phyloP scores from a whole-genome alignment of 2,888 invertebrate genomes.

The Odontomyia ornata region DNA sequence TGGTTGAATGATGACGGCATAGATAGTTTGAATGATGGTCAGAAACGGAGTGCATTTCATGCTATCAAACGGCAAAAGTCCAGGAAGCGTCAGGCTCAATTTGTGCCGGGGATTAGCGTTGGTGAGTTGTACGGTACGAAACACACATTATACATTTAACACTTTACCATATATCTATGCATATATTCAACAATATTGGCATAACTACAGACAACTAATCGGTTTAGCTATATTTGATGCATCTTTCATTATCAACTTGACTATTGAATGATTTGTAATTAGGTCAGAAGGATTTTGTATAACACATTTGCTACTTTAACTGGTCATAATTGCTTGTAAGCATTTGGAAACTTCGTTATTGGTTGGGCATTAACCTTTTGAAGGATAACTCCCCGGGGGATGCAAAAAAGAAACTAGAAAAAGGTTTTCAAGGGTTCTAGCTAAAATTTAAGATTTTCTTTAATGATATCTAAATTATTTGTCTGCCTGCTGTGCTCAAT shows the following conservation, averaged over 20 bases:
- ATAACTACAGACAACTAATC: slow-evolving; percentile 5
- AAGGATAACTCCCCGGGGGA: too few relatives aligned
- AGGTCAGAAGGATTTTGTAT: too few relatives aligned
- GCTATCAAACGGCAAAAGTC: slow-evolving; percentile 54
- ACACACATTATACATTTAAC: slow-evolving; percentile 27
- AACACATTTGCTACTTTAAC: too few relatives aligned
- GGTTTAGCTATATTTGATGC: not conserved
- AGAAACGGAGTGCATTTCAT: slow-evolving; percentile 52
- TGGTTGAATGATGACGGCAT: slow-evolving; percentile 21
- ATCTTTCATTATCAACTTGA: not conserved
- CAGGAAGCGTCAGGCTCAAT: slow-evolving; percentile 52
- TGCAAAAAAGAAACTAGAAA: too few relatives aligned
- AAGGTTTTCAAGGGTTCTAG: too few relatives aligned
- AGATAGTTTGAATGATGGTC: slow-evolving; percentile 37
- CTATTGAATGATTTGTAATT: too few relatives aligned
- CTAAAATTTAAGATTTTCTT: too few relatives aligned
- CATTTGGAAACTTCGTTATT: too few relatives aligned
- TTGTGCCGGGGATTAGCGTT: slow-evolving; percentile 61
- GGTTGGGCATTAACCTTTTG: too few relatives aligned
- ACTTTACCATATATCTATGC: not conserved
- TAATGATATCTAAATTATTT: too few relatives aligned
- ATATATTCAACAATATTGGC: not conserved
- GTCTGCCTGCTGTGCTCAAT: too few relatives aligned
- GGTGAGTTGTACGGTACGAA: slow-evolving; percentile 57
- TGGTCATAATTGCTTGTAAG: too few relatives aligned